Percentiles rank a stretch among this genome's conserved stretches.
These are phyloP conservation scores for Tyrophagus putrescentiae DNA, from an alignment of 1,140 invertebrate genomes.

Conservation along the genomic window DNA sequence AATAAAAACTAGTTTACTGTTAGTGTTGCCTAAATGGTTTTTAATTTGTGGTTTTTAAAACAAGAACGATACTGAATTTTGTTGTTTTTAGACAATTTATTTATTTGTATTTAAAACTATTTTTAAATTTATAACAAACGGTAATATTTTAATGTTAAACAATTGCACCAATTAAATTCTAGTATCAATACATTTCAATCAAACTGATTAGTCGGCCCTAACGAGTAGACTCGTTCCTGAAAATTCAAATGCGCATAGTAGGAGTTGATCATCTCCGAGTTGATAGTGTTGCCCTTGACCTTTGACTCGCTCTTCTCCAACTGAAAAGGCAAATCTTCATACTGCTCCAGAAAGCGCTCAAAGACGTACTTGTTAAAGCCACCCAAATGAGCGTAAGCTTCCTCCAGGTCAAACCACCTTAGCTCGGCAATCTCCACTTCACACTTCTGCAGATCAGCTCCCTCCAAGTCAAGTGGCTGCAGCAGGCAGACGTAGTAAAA, in stretches of 20 bases:
- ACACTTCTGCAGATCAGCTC: constrained; percentile 34
- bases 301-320: not conserved
- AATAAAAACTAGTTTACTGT: too few species aligned
- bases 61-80: too few species aligned
- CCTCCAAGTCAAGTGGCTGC: constrained; percentile 40
- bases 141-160: too few species aligned
- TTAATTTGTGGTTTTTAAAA: too few species aligned
- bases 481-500: constrained; percentile 62
- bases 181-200: too few species aligned
- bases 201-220: not conserved
- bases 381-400: not conserved
- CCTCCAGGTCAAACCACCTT: constrained; percentile 48
- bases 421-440: constrained; percentile 56
- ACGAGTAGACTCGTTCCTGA: constrained; percentile 3
- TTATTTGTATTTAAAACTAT: too few species aligned
- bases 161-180: too few species aligned
- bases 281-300: not conserved
- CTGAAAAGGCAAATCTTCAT: too few species aligned
- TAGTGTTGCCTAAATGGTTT: too few species aligned
- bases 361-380: constrained; percentile 17
- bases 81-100: too few species aligned
- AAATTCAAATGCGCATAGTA: not conserved
- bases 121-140: too few species aligned
- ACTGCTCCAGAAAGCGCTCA: constrained; percentile 16
- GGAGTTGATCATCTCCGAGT: constrained; percentile 4